phyloP scores from a whole-genome alignment of 1,140 invertebrate genomes.

The Luehdorfia chinensis region DNA sequence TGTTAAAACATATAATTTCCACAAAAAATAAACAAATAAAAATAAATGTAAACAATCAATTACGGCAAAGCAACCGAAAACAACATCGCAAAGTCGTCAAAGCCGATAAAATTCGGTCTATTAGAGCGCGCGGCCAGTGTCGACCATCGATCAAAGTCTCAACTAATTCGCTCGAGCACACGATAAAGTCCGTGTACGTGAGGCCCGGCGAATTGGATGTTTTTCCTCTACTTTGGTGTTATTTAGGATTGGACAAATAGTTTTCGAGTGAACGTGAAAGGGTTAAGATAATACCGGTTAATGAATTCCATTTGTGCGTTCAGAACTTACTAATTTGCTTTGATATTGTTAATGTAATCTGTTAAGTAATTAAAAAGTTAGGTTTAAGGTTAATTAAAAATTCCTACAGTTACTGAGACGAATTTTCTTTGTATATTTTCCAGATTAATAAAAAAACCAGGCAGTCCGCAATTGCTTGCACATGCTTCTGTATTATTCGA shows the following conservation, averaged over 20 bases:
- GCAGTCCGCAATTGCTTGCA: no score
- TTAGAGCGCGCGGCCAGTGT: slow-evolving; percentile 3
- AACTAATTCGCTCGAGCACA: slow-evolving; percentile 4
- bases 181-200: slow-evolving; percentile 2
- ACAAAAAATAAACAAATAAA: neutral
- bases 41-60: slow-evolving; percentile 5
- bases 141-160: slow-evolving; percentile 11
- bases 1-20: no score
- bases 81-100: neutral
- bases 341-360: neutral
- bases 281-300: slow-evolving; percentile 12
- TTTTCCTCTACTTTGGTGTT: slow-evolving; percentile 11
- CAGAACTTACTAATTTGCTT: no score
- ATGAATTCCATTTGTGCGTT: slow-evolving; percentile 3
- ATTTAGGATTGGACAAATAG: slow-evolving; percentile 15
- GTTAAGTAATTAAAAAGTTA: neutral
- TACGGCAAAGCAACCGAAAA: neutral
- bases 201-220: slow-evolving; percentile 9
- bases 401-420: no score
- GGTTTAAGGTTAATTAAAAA: neutral
- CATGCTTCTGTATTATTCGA: no score
- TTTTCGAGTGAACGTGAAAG: slow-evolving; percentile 11
- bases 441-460: neutral
- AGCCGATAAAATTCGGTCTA: slow-evolving; percentile 14
- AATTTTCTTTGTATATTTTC: no score